A percentile compares a stretch with the other conserved stretches of the same genome.
phyloP scores from a whole-genome alignment of 1,140 invertebrate species.

The Platyscapa corneri region DNA sequence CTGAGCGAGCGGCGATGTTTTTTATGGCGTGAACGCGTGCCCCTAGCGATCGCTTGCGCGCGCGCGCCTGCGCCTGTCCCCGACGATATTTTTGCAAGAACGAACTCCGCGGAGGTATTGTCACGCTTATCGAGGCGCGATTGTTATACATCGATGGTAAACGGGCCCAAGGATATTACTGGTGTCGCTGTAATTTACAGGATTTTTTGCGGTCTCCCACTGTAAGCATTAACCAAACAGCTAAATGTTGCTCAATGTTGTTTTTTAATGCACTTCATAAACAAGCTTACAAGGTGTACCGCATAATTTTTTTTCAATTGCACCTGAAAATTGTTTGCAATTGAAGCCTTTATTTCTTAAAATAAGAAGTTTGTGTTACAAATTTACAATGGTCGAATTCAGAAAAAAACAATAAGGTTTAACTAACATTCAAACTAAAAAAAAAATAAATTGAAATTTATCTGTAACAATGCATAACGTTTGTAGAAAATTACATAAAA shows the following conservation, averaged over 20 bases:
- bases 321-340: not conserved
- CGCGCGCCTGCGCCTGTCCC: too few relatives aligned
- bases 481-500: not conserved
- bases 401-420: not conserved
- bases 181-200: conserved; percentile 9
- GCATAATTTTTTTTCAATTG: not conserved
- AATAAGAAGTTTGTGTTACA: not conserved
- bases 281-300: not conserved
- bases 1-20: not conserved
- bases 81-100: not conserved
- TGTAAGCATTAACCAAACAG: not conserved
- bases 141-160: conserved; percentile 34
- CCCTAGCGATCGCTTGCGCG: not conserved
- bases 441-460: not conserved
- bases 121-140: conserved; percentile 11
- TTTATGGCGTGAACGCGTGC: not conserved
- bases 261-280: not conserved
- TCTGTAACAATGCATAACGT: not conserved
- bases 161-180: not conserved
- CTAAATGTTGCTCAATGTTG: too few relatives aligned
- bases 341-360: not conserved
- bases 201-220: not conserved
- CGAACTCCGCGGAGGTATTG: not conserved
- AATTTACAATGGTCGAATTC: not conserved
- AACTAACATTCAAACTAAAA: too few relatives aligned